Evolutionary conservation across 2,113 vertebrate genomes (phyloP).

Genomic region (Platysternon megacephalum): DNA sequence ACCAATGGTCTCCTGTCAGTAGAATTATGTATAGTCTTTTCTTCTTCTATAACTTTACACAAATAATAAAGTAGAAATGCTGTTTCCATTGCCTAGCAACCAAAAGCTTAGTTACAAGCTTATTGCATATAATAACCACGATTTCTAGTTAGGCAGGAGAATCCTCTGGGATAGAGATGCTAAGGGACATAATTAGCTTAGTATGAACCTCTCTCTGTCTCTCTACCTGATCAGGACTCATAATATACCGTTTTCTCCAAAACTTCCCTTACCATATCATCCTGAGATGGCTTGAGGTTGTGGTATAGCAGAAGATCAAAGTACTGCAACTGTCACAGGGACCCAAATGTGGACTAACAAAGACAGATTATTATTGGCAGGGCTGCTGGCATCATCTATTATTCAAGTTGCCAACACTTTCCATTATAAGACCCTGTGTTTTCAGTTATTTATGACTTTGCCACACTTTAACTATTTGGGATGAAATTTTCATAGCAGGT

Average conservation of each 20-base stretch:
- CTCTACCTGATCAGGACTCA: background rate
- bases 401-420: background rate
- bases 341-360: slow-evolving; percentile 16
- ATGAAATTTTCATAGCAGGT: background rate
- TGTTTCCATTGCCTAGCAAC: slow-evolving; percentile 31
- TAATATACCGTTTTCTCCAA: background rate
- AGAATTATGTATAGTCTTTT: slow-evolving; percentile 4
- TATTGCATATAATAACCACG: background rate
- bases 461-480: background rate
- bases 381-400: background rate
- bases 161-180: background rate
- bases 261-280: background rate
- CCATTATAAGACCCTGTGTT: accelerated
- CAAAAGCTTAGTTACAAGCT: background rate
- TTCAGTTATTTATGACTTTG: background rate
- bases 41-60: background rate
- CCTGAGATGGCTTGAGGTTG: background rate
- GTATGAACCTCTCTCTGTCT: background rate
- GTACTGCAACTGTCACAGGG: background rate
- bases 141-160: background rate
- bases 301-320: background rate
- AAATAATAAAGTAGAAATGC: background rate
- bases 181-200: background rate
- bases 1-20: background rate
- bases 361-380: background rate